Evolutionary conservation across 2,888 invertebrate species (phyloP).

Genomic region (Apotomis capreana): DNA sequence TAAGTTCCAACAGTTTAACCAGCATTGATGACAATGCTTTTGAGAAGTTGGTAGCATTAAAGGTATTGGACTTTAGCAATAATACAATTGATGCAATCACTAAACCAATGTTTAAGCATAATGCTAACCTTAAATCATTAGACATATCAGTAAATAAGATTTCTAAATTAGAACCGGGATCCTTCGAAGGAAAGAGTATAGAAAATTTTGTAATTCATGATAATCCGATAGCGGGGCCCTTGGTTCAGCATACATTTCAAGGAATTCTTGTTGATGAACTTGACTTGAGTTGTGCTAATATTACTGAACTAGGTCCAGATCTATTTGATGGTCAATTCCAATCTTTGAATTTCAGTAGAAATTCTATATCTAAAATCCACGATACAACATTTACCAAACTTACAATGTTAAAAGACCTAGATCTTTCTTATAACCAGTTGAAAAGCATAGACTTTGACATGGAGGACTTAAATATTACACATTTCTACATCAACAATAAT

Average conservation of each 20-base stretch:
- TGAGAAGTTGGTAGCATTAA: conserved; percentile 12
- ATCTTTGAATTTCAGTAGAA: conserved; percentile 28
- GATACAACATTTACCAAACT: conserved; percentile 29
- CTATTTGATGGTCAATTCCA: conserved; percentile 14
- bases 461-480: conserved; percentile 15
- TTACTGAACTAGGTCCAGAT: conserved; percentile 29
- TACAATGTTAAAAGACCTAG: conserved; percentile 11
- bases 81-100: conserved; percentile 25
- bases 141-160: conserved; percentile 25
- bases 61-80: conserved; percentile 19
- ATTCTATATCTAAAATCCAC: conserved; percentile 31
- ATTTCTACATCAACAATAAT: conserved; percentile 27
- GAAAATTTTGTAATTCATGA: conserved; percentile 15
- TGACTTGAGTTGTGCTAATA: conserved; percentile 23
- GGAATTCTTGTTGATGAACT: conserved; percentile 25
- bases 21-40: conserved; percentile 11
- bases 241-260: conserved; percentile 29
- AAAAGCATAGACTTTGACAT: conserved; percentile 22
- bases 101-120: conserved; percentile 10
- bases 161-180: conserved; percentile 29
- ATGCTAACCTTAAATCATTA: conserved; percentile 15
- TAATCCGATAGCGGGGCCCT: conserved; percentile 21
- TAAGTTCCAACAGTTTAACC: conserved; percentile 28
- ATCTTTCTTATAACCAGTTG: conserved; percentile 31
- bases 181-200: conserved; percentile 31